These are phyloP conservation scores for Drosophila serrata DNA, from an alignment of 1,140 invertebrate species.

Conservation along the genomic window DNA sequence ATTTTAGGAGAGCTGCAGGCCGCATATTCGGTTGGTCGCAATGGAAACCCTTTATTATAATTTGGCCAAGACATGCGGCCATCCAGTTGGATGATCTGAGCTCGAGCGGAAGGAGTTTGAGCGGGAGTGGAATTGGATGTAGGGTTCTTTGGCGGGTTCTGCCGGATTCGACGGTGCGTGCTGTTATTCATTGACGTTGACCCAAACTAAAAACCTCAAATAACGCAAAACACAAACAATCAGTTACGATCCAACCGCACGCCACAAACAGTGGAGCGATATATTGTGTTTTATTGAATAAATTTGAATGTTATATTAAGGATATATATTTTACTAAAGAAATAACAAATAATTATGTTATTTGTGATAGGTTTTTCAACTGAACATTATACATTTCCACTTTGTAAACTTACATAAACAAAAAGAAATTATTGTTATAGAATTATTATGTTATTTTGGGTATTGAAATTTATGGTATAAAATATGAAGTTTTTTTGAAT, in stretches of 20 bases:
- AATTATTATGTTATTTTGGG: no score
- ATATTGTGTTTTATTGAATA: background rate
- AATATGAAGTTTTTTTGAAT: no score
- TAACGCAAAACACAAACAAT: constrained; percentile 73
- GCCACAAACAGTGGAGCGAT: constrained; percentile 21
- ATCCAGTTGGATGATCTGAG: constrained; percentile 28
- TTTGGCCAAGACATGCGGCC: constrained; percentile 66
- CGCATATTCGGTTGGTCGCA: constrained; percentile 54
- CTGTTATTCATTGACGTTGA: constrained; percentile 68
- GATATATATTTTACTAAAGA: background rate
- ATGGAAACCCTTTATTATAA: constrained; percentile 79
- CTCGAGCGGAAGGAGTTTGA: constrained; percentile 56
- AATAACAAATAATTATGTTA: no score
- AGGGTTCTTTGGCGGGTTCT: background rate
- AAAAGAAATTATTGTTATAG: no score
- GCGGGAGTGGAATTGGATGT: background rate
- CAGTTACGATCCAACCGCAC: constrained; percentile 62
- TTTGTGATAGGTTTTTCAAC: no score
- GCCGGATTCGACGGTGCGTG: constrained; percentile 51
- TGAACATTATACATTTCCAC: no score
- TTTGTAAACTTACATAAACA: no score
- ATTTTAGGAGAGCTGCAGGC: constrained; percentile 4
- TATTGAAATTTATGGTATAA: no score
- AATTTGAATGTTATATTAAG: no score
- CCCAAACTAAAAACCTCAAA: constrained; percentile 79